Evolutionary conservation across 2,888 invertebrate genomes (phyloP), one percentile per base, ranked within the genome.

Genomic region (Lasiommata megera): DNA sequence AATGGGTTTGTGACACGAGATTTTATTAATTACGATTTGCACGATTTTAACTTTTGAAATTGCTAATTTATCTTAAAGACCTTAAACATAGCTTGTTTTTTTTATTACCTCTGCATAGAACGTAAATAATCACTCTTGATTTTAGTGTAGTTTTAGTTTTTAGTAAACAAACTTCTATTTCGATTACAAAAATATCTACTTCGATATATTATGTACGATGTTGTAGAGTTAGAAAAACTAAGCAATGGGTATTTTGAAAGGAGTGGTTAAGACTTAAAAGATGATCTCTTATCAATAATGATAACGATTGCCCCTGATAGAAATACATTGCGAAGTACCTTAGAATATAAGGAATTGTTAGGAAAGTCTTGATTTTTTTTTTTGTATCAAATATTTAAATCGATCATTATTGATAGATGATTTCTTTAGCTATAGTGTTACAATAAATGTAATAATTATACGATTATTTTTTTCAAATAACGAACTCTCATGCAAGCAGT

Each of bases 401-500:
- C 28, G 53, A 53, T 53, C 12, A 53, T 7, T 53, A 17, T 43
- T 44, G 43, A 23, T 11, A 43, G 18, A 36, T 8, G 6, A 34
- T 47, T 34, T 18, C n/a, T 12, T 14, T 23, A 44, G 34, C 7
- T 17, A 29, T 16, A 17, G 7, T 31, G 40, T 17, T 41, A 38
- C 28, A 40, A 31, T 52, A 52, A 41, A 40, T 52, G n/a, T 36
- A 47, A 31, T n/a, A 28, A 12, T 14, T n/a, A 23, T 50, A 50
- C 23, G 23, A 37, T 8, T 17, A 38, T 50, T 50, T 50, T 44
- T 50, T 44, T 50, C 12, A 50, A 50, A 38, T 28, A 50, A 50
- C 38, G 9, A 50, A 37, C 28, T 50, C 37, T 37, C 50, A 52
- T 64, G 51, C 78, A 82, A 80, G 82, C 82, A 82, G 81, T 82